phyloP scores from a whole-genome alignment of 2,888 invertebrate species.

The Drosophila pegasa region DNA sequence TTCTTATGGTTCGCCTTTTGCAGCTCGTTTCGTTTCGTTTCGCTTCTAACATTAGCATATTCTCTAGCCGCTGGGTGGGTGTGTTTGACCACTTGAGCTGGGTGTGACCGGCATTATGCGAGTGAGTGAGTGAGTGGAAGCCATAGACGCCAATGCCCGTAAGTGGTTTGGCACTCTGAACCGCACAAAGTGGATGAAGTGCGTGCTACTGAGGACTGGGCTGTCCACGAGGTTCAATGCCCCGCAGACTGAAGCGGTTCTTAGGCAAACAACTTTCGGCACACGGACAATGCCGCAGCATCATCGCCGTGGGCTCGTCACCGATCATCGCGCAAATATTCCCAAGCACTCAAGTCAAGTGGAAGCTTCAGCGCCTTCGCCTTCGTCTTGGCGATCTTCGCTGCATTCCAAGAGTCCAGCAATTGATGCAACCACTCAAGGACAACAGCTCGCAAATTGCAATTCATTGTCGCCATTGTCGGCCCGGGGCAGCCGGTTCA shows the following conservation, averaged over 20 bases:
- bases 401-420: conserved; percentile 30
- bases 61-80: conserved; percentile 36
- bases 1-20: conserved; percentile 19
- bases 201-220: conserved; percentile 9
- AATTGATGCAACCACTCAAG: conserved; percentile 46
- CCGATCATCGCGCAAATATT: conserved; percentile 21
- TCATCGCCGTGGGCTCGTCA: neutral
- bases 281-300: neutral
- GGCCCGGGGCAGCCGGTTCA: neutral
- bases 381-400: conserved; percentile 23
- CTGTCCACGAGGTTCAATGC: conserved; percentile 40
- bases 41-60: conserved; percentile 36
- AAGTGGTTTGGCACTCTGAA: conserved; percentile 43
- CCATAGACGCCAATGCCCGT: conserved; percentile 31
- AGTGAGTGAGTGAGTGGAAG: conserved; percentile 23
- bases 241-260: conserved; percentile 30
- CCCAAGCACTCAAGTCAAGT: conserved; percentile 40
- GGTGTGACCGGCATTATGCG: conserved; percentile 38
- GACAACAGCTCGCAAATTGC: conserved; percentile 48
- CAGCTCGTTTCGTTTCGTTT: conserved; percentile 31
- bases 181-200: conserved; percentile 35
- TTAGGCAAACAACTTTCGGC: conserved; percentile 44
- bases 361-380: conserved; percentile 31
- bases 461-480: conserved; percentile 58
- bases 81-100: conserved; percentile 51